A percentile compares a stretch with the other conserved stretches of the same genome.
These are phyloP conservation scores for Agrotis clavis DNA, from an alignment of 2,888 invertebrate genomes.

Conservation along the genomic window DNA sequence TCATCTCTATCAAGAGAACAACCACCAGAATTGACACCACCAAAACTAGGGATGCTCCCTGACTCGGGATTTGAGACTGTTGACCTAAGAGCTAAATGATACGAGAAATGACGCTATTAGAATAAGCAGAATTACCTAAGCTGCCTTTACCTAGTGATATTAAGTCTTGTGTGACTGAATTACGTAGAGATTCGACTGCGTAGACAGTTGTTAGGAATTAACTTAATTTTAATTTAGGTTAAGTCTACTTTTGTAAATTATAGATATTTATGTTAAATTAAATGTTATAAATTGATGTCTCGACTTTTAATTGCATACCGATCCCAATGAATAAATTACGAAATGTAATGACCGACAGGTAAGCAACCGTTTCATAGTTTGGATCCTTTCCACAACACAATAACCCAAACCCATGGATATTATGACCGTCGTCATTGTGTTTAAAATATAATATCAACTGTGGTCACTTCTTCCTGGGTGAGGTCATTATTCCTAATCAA, in stretches of 20 bases:
- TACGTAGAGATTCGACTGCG: conserved; percentile 59
- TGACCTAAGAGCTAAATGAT: conserved; percentile 83
- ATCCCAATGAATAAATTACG: neutral
- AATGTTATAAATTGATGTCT: conserved; percentile 70
- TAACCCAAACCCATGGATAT: no score
- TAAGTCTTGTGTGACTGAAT: conserved; percentile 63
- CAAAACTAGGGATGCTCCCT: conserved; percentile 80
- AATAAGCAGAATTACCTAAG: conserved; percentile 58
- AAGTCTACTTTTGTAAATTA: conserved; percentile 79
- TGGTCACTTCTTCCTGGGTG: no score
- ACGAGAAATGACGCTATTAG: conserved; percentile 59
- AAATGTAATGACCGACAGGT: neutral
- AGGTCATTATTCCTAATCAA: no score
- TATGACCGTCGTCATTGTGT: no score
- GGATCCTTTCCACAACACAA: no score
- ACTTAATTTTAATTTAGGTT: conserved; percentile 64
- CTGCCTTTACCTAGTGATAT: conserved; percentile 72
- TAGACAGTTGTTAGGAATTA: conserved; percentile 59
- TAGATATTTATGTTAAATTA: conserved; percentile 83
- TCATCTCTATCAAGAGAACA: conserved; percentile 83
- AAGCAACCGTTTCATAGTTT: no score
- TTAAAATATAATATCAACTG: no score
- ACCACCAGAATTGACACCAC: conserved; percentile 81
- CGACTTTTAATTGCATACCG: conserved; percentile 20
- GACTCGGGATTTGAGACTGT: conserved; percentile 89